phyloP scores from a whole-genome alignment of 1,140 invertebrate genomes.

The Leucophenga varia region DNA sequence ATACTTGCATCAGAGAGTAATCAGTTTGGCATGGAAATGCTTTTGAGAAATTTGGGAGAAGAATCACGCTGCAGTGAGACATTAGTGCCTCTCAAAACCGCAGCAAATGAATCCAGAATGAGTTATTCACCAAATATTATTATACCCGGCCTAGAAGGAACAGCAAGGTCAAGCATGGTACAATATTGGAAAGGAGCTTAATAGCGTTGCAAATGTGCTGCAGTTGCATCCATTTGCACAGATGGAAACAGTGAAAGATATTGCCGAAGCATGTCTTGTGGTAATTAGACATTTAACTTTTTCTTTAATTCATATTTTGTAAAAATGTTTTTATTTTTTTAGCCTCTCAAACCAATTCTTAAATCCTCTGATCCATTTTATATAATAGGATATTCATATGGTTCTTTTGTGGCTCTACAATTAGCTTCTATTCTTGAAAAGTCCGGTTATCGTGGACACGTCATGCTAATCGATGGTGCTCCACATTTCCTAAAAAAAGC shows the following conservation, averaged over 20 bases:
- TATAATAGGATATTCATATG: conserved; percentile 69
- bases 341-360: conserved; percentile 63
- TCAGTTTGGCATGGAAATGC: conserved; percentile 57
- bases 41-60: conserved; percentile 62
- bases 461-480: conserved; percentile 63
- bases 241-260: conserved; percentile 30
- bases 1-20: conserved; percentile 38
- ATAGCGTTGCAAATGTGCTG: conserved; percentile 28
- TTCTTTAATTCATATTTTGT: background rate
- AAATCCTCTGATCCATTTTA: conserved; percentile 61
- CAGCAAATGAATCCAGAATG: conserved; percentile 45
- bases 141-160: conserved; percentile 81
- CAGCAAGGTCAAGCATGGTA: conserved; percentile 58
- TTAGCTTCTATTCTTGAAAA: conserved; percentile 61
- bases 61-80: conserved; percentile 53
- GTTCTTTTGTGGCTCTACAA: conserved; percentile 62
- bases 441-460: conserved; percentile 59
- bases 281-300: conserved; percentile 19
- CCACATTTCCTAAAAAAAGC: conserved; percentile 60
- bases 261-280: conserved; percentile 30
- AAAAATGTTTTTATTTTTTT: background rate
- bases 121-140: conserved; percentile 64
- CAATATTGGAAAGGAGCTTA: conserved; percentile 28
- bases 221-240: conserved; percentile 35
- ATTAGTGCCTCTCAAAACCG: conserved; percentile 41